A percentile compares a stretch with the other conserved stretches of the same genome.
These are phyloP conservation scores for Dicyrtomina minuta DNA, from an alignment of 2,888 invertebrate species.

Conservation along the genomic window DNA sequence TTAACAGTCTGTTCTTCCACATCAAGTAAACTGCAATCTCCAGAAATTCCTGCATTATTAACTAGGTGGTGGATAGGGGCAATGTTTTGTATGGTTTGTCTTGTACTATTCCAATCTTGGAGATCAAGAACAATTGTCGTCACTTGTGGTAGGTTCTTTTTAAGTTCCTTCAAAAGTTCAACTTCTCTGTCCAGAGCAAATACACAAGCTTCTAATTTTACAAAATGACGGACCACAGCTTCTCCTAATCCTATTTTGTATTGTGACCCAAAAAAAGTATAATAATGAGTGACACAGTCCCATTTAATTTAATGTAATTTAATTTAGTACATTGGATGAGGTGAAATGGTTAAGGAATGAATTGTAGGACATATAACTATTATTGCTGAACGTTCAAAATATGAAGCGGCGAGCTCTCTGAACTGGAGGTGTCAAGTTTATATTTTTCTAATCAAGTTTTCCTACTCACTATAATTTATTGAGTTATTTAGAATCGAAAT, in stretches of 20 bases:
- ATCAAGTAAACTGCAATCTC: neutral
- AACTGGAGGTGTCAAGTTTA: no score
- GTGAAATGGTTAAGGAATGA: no score
- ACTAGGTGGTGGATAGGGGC: constrained; percentile 77
- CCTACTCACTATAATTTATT: no score
- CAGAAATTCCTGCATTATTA: constrained; percentile 82
- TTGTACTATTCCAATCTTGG: constrained; percentile 72
- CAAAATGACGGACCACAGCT: constrained; percentile 16
- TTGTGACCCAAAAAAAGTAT: neutral
- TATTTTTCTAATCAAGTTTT: no score
- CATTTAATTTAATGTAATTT: no score
- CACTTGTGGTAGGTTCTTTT: constrained; percentile 63
- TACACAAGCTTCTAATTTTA: constrained; percentile 13
- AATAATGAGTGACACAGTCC: neutral
- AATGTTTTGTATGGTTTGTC: constrained; percentile 62
- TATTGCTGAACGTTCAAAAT: no score
- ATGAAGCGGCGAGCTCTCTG: no score
- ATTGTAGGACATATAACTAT: no score
- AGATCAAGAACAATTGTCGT: constrained; percentile 71
- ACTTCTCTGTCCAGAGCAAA: constrained; percentile 14
- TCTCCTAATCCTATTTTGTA: constrained; percentile 13
- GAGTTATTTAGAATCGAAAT: no score
- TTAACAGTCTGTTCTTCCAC: neutral
- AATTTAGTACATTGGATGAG: no score
- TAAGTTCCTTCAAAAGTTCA: constrained; percentile 56